A percentile compares a stretch with the other conserved stretches of the same genome.
phyloP scores from a whole-genome alignment of 2,113 vertebrate genomes.

The Conger conger region DNA sequence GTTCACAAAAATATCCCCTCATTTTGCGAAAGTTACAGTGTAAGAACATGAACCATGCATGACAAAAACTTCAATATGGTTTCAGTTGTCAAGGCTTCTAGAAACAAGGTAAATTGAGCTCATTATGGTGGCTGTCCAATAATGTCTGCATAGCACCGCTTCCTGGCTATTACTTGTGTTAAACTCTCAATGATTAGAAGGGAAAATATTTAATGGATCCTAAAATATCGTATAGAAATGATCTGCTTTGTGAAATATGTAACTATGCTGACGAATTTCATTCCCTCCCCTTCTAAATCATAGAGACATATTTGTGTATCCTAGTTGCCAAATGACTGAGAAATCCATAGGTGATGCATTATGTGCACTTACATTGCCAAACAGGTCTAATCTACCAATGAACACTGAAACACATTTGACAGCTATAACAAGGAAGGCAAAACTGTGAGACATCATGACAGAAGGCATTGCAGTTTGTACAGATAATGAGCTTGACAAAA shows the following conservation, averaged over 20 bases:
- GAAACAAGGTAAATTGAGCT: too few species aligned
- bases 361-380: constrained; percentile 55
- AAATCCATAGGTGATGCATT: constrained; percentile 44
- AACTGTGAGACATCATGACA: constrained; percentile 33
- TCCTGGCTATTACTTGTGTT: not conserved
- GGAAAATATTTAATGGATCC: not conserved
- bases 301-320: constrained; percentile 46
- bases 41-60: not conserved
- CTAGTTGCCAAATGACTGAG: constrained; percentile 44
- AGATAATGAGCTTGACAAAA: constrained; percentile 2
- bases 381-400: constrained; percentile 50
- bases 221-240: not conserved
- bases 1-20: not conserved
- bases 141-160: not conserved
- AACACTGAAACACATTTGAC: constrained; percentile 39
- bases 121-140: not conserved
- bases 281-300: constrained; percentile 34
- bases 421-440: constrained; percentile 42
- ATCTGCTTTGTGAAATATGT: not conserved
- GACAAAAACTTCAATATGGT: not conserved
- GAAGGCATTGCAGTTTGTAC: constrained; percentile 24
- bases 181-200: not conserved
- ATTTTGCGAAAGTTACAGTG: not conserved
- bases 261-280: not conserved
- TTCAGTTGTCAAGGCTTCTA: too few species aligned